Conservation (phyloP, 1,140 invertebrate species). For the Euura saliciscinereae region DNA sequence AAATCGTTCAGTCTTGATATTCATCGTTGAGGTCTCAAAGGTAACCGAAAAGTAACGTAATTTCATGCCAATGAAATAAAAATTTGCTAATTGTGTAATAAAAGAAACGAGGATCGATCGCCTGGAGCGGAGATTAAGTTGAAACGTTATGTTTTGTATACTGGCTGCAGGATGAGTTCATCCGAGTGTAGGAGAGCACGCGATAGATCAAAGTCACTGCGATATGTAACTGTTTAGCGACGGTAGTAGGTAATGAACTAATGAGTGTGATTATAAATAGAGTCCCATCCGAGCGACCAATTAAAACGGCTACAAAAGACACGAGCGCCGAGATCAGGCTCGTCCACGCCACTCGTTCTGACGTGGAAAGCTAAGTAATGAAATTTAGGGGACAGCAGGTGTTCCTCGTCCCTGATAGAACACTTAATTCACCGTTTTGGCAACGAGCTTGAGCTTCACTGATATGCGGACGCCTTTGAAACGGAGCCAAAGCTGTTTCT, state of each 20-base stretch:
- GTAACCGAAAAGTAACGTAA: no score
- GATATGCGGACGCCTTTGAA: neutral
- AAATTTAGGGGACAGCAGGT: neutral
- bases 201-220: neutral
- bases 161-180: no score
- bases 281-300: neutral
- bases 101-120: no score
- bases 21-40: no score
- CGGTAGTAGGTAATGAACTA: neutral
- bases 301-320: neutral
- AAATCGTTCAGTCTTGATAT: no score
- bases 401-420: neutral
- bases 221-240: neutral
- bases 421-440: slow-evolving; percentile 5
- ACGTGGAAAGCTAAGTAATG: neutral
- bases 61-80: no score
- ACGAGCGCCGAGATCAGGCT: neutral
- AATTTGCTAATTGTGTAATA: no score
- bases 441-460: neutral
- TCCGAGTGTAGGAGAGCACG: neutral
- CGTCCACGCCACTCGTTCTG: neutral
- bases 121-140: no score
- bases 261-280: slow-evolving; percentile 5
- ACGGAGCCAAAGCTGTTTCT: neutral
- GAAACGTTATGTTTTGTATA: no score